Evolutionary conservation across 2,797 vertebrate species (phyloP).

Genomic region (Hippocampus kuda): DNA sequence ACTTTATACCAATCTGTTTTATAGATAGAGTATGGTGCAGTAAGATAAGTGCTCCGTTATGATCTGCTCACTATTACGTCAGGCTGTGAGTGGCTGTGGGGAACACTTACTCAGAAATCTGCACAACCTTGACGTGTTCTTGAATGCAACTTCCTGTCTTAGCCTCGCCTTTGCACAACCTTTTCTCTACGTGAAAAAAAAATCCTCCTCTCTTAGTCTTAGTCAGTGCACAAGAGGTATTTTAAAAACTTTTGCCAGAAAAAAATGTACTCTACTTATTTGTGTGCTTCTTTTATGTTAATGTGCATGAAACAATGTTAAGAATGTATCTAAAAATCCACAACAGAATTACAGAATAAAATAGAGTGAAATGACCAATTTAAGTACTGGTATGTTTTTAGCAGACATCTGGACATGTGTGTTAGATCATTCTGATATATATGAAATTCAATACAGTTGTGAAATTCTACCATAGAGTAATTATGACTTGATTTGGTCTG

Average conservation of each 20-base stretch:
- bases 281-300: background rate
- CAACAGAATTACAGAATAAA: background rate
- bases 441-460: too few species aligned
- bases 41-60: background rate
- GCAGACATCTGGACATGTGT: too few species aligned
- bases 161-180: conserved; percentile 52
- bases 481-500: too few species aligned
- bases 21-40: conserved; percentile 8
- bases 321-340: background rate
- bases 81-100: background rate
- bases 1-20: conserved; percentile 16
- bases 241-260: conserved; percentile 35
- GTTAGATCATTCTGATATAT: too few species aligned
- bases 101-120: conserved; percentile 3
- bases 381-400: too few species aligned
- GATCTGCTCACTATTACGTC: background rate
- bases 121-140: background rate
- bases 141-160: background rate
- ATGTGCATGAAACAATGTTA: background rate
- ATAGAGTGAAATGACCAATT: background rate
- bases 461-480: too few species aligned
- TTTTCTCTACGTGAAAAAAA: conserved; percentile 24
- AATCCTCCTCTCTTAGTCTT: conserved; percentile 26
- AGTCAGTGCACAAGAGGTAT: conserved; percentile 30
- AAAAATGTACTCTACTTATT: conserved; percentile 1